phyloP scores from a whole-genome alignment of 2,797 vertebrate species.

The Prionace glauca region DNA sequence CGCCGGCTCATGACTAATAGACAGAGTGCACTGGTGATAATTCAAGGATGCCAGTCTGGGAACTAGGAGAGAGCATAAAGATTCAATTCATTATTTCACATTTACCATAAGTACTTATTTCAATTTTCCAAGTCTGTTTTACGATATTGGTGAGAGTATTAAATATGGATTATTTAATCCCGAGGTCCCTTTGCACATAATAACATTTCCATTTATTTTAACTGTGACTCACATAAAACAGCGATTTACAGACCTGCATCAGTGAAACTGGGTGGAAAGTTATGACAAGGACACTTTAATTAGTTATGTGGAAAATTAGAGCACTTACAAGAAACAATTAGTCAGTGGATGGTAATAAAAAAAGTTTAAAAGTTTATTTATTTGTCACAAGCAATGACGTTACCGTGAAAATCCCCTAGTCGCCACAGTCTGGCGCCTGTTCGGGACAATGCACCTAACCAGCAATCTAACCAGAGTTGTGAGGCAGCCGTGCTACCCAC shows the following conservation, averaged over 20 bases:
- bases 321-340: neutral
- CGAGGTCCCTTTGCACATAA: neutral
- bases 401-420: too few species aligned
- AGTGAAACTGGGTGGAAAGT: neutral
- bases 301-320: neutral
- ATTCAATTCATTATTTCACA: neutral
- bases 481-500: too few species aligned
- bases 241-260: neutral
- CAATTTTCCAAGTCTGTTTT: neutral
- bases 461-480: too few species aligned
- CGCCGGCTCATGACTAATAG: neutral
- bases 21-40: neutral
- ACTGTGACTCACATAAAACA: neutral
- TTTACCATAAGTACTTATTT: neutral
- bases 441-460: too few species aligned
- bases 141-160: neutral
- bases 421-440: too few species aligned
- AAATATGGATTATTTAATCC: neutral
- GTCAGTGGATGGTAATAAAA: neutral
- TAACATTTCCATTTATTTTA: conserved; percentile 21
- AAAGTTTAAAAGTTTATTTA: too few species aligned
- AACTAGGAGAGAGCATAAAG: neutral
- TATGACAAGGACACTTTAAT: neutral
- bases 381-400: too few species aligned
- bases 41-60: neutral